Evolutionary conservation across 2,888 invertebrate genomes (phyloP).

Genomic region (Flexamia atlantica): DNA sequence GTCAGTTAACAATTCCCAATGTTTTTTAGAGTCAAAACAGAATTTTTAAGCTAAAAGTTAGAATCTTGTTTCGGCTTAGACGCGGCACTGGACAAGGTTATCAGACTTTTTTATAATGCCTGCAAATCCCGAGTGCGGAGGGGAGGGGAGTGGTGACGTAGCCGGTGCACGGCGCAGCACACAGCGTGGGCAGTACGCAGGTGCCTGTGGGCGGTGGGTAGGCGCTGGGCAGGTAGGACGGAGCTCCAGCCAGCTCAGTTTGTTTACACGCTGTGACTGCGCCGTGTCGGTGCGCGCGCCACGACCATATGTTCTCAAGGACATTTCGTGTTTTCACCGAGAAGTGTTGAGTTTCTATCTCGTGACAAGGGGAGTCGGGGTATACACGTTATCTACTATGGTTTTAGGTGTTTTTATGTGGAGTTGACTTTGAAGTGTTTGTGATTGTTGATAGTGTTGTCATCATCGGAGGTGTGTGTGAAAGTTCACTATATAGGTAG

Average conservation of each 20-base stretch:
- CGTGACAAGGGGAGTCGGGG: not conserved
- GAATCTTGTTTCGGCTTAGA: no score
- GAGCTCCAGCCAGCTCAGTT: slow-evolving; percentile 36
- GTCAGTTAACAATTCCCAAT: no score
- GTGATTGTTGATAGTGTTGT: not conserved
- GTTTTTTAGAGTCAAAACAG: no score
- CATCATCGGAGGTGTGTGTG: not conserved
- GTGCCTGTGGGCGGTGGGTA: not conserved
- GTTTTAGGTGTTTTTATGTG: not conserved
- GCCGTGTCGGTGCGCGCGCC: slow-evolving; percentile 16
- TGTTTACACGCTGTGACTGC: slow-evolving; percentile 28
- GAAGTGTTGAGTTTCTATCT: not conserved
- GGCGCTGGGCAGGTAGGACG: slow-evolving; percentile 20
- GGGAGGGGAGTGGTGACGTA: slow-evolving; percentile 18
- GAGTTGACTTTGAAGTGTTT: not conserved
- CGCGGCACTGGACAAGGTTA: no score
- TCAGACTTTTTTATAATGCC: no score
- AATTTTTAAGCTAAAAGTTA: no score
- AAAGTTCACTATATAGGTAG: no score
- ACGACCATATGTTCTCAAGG: slow-evolving; percentile 41
- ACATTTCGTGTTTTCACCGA: not conserved
- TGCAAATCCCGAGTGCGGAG: no score
- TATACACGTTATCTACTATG: not conserved
- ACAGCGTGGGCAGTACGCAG: slow-evolving; percentile 19
- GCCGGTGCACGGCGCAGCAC: not conserved